These are phyloP conservation scores for Lasius fuliginosus DNA, from an alignment of 2,888 invertebrate genomes.

Conservation along the genomic window DNA sequence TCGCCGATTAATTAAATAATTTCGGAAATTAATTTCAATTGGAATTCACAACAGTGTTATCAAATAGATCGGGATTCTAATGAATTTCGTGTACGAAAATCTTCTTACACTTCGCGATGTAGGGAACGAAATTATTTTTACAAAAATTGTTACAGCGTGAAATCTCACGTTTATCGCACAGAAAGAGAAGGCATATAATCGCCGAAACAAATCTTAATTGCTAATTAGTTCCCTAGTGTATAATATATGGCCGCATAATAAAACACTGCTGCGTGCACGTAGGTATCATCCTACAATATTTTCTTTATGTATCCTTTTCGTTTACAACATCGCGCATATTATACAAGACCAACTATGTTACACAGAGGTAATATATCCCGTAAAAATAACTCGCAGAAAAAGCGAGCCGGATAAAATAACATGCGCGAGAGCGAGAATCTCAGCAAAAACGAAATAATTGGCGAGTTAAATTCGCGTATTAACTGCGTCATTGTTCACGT, in stretches of 20 bases:
- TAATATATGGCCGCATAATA: neutral
- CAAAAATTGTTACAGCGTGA: constrained; percentile 3
- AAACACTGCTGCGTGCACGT: neutral
- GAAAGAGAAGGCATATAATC: constrained; percentile 20
- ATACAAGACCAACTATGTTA: neutral
- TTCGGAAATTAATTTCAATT: constrained; percentile 22
- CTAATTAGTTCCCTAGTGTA: constrained; percentile 11
- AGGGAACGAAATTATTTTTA: constrained; percentile 30
- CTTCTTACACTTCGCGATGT: neutral
- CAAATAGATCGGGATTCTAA: constrained; percentile 1
- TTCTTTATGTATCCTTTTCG: neutral
- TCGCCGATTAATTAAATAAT: neutral
- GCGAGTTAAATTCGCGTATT: constrained; percentile 31
- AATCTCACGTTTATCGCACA: neutral
- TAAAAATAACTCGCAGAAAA: constrained; percentile 24
- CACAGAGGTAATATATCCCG: neutral
- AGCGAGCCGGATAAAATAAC: constrained; percentile 24
- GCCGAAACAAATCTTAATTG: constrained; percentile 31
- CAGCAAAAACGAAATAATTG: neutral
- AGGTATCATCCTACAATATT: neutral
- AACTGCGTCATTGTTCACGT: constrained; percentile 17
- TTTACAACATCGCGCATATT: neutral
- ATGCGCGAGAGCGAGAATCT: neutral
- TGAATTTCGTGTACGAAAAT: neutral
- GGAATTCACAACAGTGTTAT: constrained; percentile 7